These are phyloP conservation scores for Aphidius ervi DNA, from an alignment of 1,140 invertebrate species.

Conservation along the genomic window DNA sequence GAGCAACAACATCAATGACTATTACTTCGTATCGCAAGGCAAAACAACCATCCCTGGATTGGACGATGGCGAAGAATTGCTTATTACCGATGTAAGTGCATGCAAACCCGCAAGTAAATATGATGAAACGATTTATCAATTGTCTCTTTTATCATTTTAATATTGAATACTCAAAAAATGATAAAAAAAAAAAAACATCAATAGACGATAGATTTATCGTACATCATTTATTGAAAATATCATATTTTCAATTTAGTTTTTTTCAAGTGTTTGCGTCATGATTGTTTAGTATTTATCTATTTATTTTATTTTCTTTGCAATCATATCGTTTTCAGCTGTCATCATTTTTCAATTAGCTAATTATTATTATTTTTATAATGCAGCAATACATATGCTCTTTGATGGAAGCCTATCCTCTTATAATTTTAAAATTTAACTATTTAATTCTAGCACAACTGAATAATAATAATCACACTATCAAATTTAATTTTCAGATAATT, in stretches of 20 bases:
- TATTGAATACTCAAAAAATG: not conserved
- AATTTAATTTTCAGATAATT: not conserved
- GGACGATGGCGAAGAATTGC: slow-evolving; percentile 94
- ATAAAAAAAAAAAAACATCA: not conserved
- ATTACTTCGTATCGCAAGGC: slow-evolving; percentile 94
- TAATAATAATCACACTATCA: slow-evolving; percentile 14
- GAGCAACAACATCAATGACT: slow-evolving; percentile 82
- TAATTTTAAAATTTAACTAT: slow-evolving; percentile 28
- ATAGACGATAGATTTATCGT: not conserved
- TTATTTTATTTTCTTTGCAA: not conserved
- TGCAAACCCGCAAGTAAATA: slow-evolving; percentile 7
- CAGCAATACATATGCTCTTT: slow-evolving; percentile 20
- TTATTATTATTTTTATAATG: slow-evolving; percentile 17
- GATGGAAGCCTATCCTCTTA: slow-evolving; percentile 29
- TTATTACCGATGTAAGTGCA: slow-evolving; percentile 87
- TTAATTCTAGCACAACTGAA: slow-evolving; percentile 25
- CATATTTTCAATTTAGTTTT: not conserved
- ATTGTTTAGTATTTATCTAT: too few relatives aligned
- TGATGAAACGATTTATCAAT: too few relatives aligned
- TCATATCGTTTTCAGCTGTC: not conserved
- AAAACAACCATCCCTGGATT: slow-evolving; percentile 92
- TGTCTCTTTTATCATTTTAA: not conserved
- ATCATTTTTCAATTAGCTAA: not conserved
- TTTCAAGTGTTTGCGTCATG: not conserved
- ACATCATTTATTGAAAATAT: not conserved